Evolutionary conservation across 2,797 vertebrate genomes (phyloP).

Genomic region (Liasis olivaceus): DNA sequence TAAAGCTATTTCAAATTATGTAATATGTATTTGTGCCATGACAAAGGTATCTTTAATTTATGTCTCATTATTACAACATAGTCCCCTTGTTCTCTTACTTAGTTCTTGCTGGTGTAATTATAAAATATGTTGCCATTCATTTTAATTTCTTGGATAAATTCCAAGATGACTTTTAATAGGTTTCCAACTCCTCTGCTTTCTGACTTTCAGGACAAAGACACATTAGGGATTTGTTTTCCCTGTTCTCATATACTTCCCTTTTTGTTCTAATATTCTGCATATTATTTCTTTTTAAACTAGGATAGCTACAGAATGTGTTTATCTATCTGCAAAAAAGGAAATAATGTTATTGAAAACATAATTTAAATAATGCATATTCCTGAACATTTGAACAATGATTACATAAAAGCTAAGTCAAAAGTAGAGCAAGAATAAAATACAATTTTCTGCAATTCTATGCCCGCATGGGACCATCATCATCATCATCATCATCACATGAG

Average conservation of each 20-base stretch:
- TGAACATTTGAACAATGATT: neutral
- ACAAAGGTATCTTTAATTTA: conserved; percentile 2
- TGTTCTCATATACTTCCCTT: neutral
- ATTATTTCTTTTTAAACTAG: neutral
- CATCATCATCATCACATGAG: neutral
- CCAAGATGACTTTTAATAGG: conserved; percentile 3
- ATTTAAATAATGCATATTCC: neutral
- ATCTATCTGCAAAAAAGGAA: neutral
- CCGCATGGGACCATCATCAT: neutral
- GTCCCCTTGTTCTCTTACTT: neutral
- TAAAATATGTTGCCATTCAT: neutral
- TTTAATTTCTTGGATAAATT: neutral
- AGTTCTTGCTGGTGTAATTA: neutral
- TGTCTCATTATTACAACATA: neutral
- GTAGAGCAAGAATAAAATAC: neutral
- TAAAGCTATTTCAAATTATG: neutral
- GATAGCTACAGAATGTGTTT: neutral
- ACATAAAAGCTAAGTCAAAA: neutral
- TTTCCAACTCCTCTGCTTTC: neutral
- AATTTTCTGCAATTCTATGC: neutral
- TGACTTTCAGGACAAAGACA: neutral
- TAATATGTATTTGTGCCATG: neutral
- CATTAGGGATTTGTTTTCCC: neutral
- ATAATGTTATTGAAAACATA: neutral
- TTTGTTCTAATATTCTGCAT: neutral